Percentiles rank a stretch among this genome's conserved stretches.
phyloP scores from a whole-genome alignment of 2,888 invertebrate genomes.

The Yponomeuta sedellus region DNA sequence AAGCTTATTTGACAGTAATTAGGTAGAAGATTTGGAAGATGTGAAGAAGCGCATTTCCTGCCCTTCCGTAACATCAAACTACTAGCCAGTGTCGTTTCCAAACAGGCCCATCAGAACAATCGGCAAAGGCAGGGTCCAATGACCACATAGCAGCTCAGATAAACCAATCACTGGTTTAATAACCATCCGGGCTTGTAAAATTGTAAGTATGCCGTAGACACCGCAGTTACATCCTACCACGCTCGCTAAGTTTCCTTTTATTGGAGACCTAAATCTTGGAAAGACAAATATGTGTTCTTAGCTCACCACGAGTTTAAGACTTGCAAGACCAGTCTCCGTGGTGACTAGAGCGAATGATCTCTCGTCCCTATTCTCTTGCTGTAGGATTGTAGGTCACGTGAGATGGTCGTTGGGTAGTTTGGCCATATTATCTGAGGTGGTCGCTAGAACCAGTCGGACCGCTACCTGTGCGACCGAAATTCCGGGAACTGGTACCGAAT shows the following conservation, averaged over 20 bases:
- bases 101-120: no score
- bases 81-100: no score
- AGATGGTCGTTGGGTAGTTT: not conserved
- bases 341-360: not conserved
- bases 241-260: not conserved
- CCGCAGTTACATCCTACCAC: not conserved
- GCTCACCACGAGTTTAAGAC: not conserved
- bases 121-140: not conserved
- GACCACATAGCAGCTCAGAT: not conserved
- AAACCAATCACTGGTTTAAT: not conserved
- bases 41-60: no score
- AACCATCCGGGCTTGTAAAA: not conserved
- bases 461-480: constrained; percentile 38
- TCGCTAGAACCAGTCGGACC: constrained; percentile 32
- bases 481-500: constrained; percentile 29
- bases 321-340: not conserved
- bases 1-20: no score
- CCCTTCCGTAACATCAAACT: no score
- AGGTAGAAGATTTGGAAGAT: no score
- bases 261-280: not conserved
- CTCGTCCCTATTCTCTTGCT: not conserved
- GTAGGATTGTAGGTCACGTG: not conserved
- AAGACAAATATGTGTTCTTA: not conserved
- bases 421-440: constrained; percentile 6
- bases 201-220: not conserved